Percentiles rank a stretch among this genome's conserved stretches.
Conservation (phyloP, 1,140 invertebrate genomes). For the Micrasema longulum region DNA sequence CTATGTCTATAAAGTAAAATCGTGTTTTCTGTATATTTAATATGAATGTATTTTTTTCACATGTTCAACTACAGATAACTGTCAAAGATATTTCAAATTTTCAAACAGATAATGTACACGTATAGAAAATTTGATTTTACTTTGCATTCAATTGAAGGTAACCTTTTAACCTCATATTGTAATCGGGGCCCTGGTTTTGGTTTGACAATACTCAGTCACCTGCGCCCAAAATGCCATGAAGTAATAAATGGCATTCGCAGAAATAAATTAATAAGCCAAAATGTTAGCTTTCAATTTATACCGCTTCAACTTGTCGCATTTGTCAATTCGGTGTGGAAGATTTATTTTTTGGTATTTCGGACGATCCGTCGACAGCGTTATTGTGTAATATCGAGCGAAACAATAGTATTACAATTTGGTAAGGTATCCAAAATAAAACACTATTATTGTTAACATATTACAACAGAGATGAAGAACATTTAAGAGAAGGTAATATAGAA, state of each 20-base stretch:
- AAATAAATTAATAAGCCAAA: slow-evolving; percentile 47
- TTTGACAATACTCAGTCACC: neutral
- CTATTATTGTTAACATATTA: no score
- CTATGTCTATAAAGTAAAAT: slow-evolving; percentile 1
- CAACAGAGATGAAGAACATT: no score
- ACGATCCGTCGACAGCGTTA: neutral
- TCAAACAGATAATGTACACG: no score
- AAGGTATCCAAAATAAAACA: no score
- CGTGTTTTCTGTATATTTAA: no score
- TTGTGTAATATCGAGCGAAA: neutral
- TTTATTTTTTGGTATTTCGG: slow-evolving; percentile 17
- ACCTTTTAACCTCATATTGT: no score
- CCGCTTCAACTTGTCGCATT: slow-evolving; percentile 40
- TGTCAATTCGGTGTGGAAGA: slow-evolving; percentile 11
- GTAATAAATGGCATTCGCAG: slow-evolving; percentile 30
- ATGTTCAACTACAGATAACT: no score
- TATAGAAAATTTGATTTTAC: no score
- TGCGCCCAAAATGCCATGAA: neutral
- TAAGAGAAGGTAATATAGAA: no score
- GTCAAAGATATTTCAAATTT: no score
- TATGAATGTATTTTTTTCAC: no score
- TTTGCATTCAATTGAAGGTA: no score
- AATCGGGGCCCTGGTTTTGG: neutral
- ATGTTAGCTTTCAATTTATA: slow-evolving; percentile 47
- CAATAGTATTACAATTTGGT: neutral